A percentile compares a stretch with the other conserved stretches of the same genome.
phyloP scores from a whole-genome alignment of 2,888 invertebrate genomes.

The Onchidella celtica region DNA sequence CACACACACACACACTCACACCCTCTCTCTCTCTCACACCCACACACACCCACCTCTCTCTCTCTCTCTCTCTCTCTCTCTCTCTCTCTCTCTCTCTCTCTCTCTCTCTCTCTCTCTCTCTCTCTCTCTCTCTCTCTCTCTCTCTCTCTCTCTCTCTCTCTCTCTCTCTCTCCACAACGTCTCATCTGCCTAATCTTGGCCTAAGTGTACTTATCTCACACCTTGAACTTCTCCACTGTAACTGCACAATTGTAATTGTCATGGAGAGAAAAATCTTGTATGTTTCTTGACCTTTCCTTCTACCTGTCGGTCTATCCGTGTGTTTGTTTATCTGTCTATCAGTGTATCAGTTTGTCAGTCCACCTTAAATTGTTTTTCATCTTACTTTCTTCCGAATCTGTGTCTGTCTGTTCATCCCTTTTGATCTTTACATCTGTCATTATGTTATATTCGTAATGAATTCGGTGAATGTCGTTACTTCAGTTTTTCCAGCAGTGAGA shows the following conservation, averaged over 20 bases:
- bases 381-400: too few relatives aligned
- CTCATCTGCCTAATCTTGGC: not conserved
- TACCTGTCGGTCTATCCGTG: not conserved
- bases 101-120: constrained; percentile 15
- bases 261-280: not conserved
- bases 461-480: too few relatives aligned
- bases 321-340: constrained; percentile 4
- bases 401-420: too few relatives aligned
- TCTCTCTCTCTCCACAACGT: not conserved
- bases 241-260: not conserved
- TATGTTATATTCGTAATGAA: too few relatives aligned
- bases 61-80: not conserved
- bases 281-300: not conserved
- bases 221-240: not conserved
- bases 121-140: not conserved
- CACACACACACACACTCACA: not conserved
- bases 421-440: too few relatives aligned
- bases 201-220: not conserved
- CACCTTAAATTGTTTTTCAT: too few relatives aligned
- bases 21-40: constrained; percentile 3
- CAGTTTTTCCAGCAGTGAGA: too few relatives aligned
- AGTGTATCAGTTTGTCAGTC: too few relatives aligned
- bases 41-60: not conserved
- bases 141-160: not conserved
- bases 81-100: constrained; percentile 8